Evolutionary conservation across 2,888 invertebrate species (phyloP), one percentile per base, ranked within the genome.

Genomic region (Drosophila quinaria): DNA sequence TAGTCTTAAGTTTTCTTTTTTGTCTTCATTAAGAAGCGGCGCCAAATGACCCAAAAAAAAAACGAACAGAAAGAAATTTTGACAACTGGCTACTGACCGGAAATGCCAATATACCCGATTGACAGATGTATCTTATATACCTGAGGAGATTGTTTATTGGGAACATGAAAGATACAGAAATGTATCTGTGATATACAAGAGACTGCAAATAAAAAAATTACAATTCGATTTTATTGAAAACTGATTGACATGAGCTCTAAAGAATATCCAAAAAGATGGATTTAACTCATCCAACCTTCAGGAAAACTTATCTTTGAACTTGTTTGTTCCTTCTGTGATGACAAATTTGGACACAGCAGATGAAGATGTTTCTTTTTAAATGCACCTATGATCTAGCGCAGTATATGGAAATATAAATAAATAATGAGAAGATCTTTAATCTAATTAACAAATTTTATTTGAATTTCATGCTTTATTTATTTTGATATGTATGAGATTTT

Each of bases 101-200:
- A 85, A 89, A 87, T 84, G 73, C 84, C 89, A 77, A 82, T 70
- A 72, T 74, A 67, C 29, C 44, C 60, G 60, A 72, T 54, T 70
- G 58, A 71, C 73, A 71, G 64, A 65, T 52, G 52, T 50, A 56
- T 42, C 55, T 65, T 15, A 22, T 29, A 35, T 70, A 78, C 66
- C 74, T 70, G 64, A 56, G 60, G 13, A 60, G 61, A 72, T 54
- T 78, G 70, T 70, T 72, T 63, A 69, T 74, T 62, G 64, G 51
- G 15, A 29, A 56, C 10, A 11, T 41, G n/a, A 25, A 52, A 67
- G 29, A 63, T 49, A 61, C 42, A 66, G 35, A 54, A 49, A 52
- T 39, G 22, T 29, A 55, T 33, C 5, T 17, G 10, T 17, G 11
- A 6, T 4, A 31, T 50, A 25, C 46, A 31, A 42, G 22, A 31